Percentiles rank a stretch among this genome's conserved stretches.
Conservation (phyloP, 1,140 invertebrate species). For the Daktulosphaira vitifoliae region DNA sequence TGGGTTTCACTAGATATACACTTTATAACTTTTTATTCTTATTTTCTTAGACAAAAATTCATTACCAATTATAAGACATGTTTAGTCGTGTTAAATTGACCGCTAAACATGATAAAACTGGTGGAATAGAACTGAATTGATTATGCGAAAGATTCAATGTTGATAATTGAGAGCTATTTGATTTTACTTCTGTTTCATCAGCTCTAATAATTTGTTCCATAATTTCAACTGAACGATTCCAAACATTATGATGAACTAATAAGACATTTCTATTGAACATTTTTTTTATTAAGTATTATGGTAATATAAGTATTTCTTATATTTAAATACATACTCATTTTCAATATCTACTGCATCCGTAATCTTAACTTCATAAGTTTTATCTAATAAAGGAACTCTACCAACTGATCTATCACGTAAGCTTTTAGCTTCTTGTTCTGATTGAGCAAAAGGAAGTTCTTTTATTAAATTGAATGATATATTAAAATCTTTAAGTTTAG, state of each 20-base stretch:
- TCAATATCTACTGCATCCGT: constrained; percentile 9
- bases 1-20: no score
- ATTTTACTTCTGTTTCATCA: constrained; percentile 39
- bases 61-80: constrained; percentile 72
- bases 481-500: constrained; percentile 81
- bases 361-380: constrained; percentile 33
- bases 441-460: constrained; percentile 58
- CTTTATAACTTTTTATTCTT: no score
- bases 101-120: constrained; percentile 79
- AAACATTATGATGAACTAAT: constrained; percentile 56
- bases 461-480: constrained; percentile 81
- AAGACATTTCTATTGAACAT: constrained; percentile 18
- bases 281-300: no score
- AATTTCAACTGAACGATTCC: constrained; percentile 60
- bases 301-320: background rate
- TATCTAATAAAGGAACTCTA: constrained; percentile 37
- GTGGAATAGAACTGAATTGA: constrained; percentile 75
- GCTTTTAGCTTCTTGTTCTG: constrained; percentile 34
- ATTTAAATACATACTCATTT: constrained; percentile 1
- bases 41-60: no score
- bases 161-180: constrained; percentile 51
- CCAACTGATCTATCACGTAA: constrained; percentile 39
- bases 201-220: constrained; percentile 55
- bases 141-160: constrained; percentile 85
- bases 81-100: constrained; percentile 77